Percentiles rank a stretch among this genome's conserved stretches.
phyloP scores from a whole-genome alignment of 2,797 vertebrate genomes.

The Rhabdomys pumilio region DNA sequence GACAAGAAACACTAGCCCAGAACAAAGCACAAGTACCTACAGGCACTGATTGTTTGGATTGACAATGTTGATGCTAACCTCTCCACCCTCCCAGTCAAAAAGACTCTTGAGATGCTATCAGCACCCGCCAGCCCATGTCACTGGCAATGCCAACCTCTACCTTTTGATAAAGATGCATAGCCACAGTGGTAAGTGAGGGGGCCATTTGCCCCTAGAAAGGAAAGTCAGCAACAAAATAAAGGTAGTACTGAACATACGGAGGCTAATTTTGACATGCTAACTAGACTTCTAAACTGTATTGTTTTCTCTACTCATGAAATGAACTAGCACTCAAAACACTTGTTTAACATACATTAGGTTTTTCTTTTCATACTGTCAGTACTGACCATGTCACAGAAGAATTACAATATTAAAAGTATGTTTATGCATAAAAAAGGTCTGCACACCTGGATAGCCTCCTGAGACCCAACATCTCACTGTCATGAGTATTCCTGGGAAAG shows the following conservation, averaged over 20 bases:
- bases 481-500: slow-evolving; percentile 87
- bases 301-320: slow-evolving; percentile 64
- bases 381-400: slow-evolving; percentile 77
- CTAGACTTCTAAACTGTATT: slow-evolving; percentile 43
- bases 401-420: slow-evolving; percentile 77
- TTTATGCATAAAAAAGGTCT: slow-evolving; percentile 85
- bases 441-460: slow-evolving; percentile 88
- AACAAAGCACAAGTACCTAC: neutral
- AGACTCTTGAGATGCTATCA: slow-evolving; percentile 9
- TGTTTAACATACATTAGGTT: slow-evolving; percentile 67
- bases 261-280: slow-evolving; percentile 60
- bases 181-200: neutral
- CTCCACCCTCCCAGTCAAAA: neutral
- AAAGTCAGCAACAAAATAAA: slow-evolving; percentile 57
- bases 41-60: slow-evolving; percentile 10
- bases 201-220: neutral
- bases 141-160: neutral
- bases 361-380: slow-evolving; percentile 72
- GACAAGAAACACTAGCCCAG: slow-evolving; percentile 55
- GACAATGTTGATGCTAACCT: slow-evolving; percentile 43
- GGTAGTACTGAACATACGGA: neutral
- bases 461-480: slow-evolving; percentile 87
- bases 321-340: slow-evolving; percentile 64
- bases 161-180: slow-evolving; percentile 51
- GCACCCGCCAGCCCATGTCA: neutral